A percentile compares a stretch with the other conserved stretches of the same genome.
Conservation (phyloP, 2,113 vertebrate genomes). For the Sinocyclocheilus grahami region DNA sequence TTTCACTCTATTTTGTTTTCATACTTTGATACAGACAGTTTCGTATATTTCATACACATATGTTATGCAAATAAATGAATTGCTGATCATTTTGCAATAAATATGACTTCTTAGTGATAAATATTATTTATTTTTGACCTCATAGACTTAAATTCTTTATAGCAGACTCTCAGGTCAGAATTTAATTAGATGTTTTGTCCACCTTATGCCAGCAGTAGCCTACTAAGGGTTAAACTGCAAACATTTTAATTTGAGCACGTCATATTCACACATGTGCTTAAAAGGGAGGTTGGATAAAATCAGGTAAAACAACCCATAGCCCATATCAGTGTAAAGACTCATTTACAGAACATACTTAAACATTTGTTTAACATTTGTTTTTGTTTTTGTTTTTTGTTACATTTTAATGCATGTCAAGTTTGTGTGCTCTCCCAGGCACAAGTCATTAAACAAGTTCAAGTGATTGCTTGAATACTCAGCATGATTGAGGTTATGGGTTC, state of each 20-base stretch:
- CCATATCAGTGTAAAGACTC: neutral
- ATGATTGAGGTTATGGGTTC: slow-evolving; percentile 39
- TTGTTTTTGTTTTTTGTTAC: neutral
- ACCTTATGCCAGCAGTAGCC: too few relatives aligned
- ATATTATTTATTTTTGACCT: neutral
- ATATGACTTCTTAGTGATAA: neutral
- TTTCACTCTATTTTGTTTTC: neutral
- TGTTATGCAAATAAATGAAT: neutral
- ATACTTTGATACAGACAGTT: neutral
- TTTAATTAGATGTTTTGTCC: neutral
- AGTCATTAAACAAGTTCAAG: neutral
- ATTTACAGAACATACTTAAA: neutral
- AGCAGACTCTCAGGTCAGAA: neutral
- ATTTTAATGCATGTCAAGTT: neutral
- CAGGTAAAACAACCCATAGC: neutral
- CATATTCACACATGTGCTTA: neutral
- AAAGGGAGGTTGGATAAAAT: neutral
- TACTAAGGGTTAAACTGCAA: neutral
- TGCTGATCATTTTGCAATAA: too few relatives aligned
- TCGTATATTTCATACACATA: neutral
- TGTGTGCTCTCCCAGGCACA: neutral
- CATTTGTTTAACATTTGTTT: neutral
- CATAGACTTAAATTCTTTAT: too few relatives aligned
- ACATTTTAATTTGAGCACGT: neutral
- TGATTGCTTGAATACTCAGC: slow-evolving; percentile 8